phyloP scores from a whole-genome alignment of 2,113 vertebrate genomes.

The Amblyornis subalaris region DNA sequence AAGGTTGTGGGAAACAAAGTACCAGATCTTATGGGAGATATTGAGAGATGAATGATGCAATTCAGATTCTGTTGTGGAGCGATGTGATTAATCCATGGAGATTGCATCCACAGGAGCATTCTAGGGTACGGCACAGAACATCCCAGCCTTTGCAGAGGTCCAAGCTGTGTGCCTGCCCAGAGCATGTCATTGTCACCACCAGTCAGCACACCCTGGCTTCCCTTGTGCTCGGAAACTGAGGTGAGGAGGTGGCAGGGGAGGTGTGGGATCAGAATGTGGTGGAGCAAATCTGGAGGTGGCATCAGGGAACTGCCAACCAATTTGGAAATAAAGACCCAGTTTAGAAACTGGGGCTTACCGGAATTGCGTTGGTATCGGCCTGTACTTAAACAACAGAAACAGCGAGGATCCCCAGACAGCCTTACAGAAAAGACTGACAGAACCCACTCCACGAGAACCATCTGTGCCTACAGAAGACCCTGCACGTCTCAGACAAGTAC shows the following conservation, averaged over 20 bases:
- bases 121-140: not conserved
- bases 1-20: not conserved
- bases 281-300: not conserved
- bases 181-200: not conserved
- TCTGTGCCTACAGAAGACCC: not conserved
- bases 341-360: not conserved
- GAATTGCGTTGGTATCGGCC: rapidly evolving
- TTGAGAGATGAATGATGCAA: not conserved
- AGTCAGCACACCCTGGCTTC: not conserved
- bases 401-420: not conserved
- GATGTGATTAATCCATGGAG: not conserved
- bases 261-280: not conserved
- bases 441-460: not conserved
- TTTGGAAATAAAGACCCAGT: not conserved
- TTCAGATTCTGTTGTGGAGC: not conserved
- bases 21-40: not conserved
- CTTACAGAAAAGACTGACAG: not conserved
- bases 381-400: rapidly evolving
- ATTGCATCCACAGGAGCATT: not conserved
- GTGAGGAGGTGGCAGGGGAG: not conserved
- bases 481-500: not conserved
- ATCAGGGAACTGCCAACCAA: not conserved
- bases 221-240: not conserved
- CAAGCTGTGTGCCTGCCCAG: not conserved
- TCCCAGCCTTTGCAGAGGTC: not conserved